Base-by-base conservation (phyloP, 2,797 vertebrate genomes). In the Acanthurus leucopareius region DNA sequence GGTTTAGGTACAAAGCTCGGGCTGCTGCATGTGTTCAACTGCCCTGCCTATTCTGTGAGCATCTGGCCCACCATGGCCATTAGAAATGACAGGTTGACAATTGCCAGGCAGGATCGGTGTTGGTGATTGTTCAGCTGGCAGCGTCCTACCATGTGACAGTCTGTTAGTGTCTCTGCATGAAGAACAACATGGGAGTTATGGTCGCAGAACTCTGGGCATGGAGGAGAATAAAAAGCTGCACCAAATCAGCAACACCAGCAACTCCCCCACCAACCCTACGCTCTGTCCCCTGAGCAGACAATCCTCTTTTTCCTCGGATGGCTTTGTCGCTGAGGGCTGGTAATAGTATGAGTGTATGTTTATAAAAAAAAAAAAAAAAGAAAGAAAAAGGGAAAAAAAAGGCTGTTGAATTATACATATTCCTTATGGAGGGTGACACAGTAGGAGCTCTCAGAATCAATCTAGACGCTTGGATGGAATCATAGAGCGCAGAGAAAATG, bases 121-220 rank as follows among this genome's bases (percentile, higher is more conserved):
- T 92, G 92, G 92, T 93, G 93, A 95, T 93, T 92, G 91, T 93
- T 94, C 93, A 93, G 91, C 92, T 95, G 94, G 94, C 94, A 93
- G 78, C 67, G 83, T 87, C 86, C 86, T 69, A 81, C 90, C 82
- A 88, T 87, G 73, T 91, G 91, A 89, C 90, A 88, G 90, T 92
- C 91, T 93, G 91, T 87, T 90, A 86, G 86, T 86, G 88, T 89
- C 80, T 86, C 79, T 77, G 80, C 83, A 73, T 57, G 80, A 86
- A 58, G 79, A 89, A 88, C 88, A 89, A 88, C 89, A 80, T 83
- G 88, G 85, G 83, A 84, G 75, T 84, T 88, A 77, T 86, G 83
- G 91, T 84, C 61, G 47, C 63, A 77, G 82, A 82, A 68, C 82
- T 86, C 63, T 73, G 77, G 83, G 76, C 86, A 77, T 70, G 59